phyloP scores from a whole-genome alignment of 2,797 vertebrate genomes.

The Atherinosoma microstoma region DNA sequence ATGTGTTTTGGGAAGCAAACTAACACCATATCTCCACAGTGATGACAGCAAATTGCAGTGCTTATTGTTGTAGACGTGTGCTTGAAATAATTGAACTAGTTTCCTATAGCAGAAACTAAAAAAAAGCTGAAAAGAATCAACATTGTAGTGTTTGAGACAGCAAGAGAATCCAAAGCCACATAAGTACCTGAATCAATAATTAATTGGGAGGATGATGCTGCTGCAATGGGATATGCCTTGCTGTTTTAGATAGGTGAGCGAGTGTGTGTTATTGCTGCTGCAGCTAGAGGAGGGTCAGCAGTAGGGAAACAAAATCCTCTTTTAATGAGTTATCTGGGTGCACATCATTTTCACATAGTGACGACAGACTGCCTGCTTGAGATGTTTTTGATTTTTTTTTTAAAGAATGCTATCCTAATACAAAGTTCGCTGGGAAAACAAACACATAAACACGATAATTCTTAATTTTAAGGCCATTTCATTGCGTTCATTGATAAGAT shows the following conservation, averaged over 20 bases:
- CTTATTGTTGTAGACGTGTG: constrained; percentile 11
- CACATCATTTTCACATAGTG: constrained; percentile 48
- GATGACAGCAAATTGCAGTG: constrained; percentile 1
- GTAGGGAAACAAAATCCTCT: constrained; percentile 69
- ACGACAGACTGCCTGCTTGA: constrained; percentile 13
- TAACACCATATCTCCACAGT: constrained; percentile 13
- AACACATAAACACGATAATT: no score
- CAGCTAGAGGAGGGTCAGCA: constrained; percentile 61
- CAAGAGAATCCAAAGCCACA: constrained; percentile 32
- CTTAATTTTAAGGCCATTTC: no score
- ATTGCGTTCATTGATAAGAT: no score
- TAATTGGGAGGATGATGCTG: constrained; percentile 25
- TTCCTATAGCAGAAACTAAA: constrained; percentile 14
- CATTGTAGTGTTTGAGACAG: constrained; percentile 18
- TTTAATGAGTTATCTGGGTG: constrained; percentile 82
- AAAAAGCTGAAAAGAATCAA: constrained; percentile 13
- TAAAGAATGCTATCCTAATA: no score
- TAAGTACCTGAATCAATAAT: constrained; percentile 31
- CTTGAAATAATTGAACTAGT: constrained; percentile 10
- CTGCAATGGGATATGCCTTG: constrained; percentile 28
- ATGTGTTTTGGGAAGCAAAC: constrained; percentile 31
- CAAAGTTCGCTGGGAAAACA: no score
- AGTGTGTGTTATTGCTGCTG: constrained; percentile 44
- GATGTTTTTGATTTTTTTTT: no score
- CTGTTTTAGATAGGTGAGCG: constrained; percentile 17